Percentiles rank a stretch among this genome's conserved stretches.
These are phyloP conservation scores for Mustela lutreola DNA, from an alignment of 2,113 vertebrate genomes.

Conservation along the genomic window DNA sequence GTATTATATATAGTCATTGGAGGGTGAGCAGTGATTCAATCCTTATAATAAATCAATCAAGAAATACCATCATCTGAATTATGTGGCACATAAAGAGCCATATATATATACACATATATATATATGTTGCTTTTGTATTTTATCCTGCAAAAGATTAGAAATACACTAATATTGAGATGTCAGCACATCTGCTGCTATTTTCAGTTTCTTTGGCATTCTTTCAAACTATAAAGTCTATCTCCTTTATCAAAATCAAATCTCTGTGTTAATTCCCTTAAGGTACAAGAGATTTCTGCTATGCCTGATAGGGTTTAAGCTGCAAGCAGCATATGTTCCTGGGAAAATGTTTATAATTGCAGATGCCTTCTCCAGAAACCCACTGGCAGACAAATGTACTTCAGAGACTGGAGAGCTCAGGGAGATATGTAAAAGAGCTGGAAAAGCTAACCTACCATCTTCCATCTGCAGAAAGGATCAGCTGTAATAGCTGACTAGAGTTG, in stretches of 20 bases:
- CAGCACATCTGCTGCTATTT: constrained; percentile 71
- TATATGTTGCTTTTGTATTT: neutral
- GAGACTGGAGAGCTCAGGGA: constrained; percentile 73
- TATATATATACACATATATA: neutral
- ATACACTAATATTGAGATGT: constrained; percentile 76
- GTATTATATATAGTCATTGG: neutral
- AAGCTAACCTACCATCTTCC: constrained; percentile 74
- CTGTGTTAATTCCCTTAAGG: constrained; percentile 80
- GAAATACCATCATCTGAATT: neutral
- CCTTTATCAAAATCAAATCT: constrained; percentile 81
- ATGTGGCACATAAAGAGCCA: neutral
- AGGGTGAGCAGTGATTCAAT: neutral
- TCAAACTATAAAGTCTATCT: constrained; percentile 80
- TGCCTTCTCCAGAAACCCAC: constrained; percentile 86
- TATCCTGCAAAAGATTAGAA: constrained; percentile 46
- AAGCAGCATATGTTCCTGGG: constrained; percentile 77
- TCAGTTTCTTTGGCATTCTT: constrained; percentile 79
- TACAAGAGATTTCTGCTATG: constrained; percentile 78
- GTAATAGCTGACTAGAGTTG: constrained; percentile 82
- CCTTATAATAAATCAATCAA: neutral
- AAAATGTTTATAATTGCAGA: constrained; percentile 82
- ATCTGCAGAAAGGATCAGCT: constrained; percentile 83
- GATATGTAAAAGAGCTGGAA: constrained; percentile 79
- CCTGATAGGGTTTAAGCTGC: constrained; percentile 78
- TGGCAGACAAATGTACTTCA: constrained; percentile 81